Base-by-base conservation (phyloP, 2,888 invertebrate species). In the Drosophila affinis region DNA sequence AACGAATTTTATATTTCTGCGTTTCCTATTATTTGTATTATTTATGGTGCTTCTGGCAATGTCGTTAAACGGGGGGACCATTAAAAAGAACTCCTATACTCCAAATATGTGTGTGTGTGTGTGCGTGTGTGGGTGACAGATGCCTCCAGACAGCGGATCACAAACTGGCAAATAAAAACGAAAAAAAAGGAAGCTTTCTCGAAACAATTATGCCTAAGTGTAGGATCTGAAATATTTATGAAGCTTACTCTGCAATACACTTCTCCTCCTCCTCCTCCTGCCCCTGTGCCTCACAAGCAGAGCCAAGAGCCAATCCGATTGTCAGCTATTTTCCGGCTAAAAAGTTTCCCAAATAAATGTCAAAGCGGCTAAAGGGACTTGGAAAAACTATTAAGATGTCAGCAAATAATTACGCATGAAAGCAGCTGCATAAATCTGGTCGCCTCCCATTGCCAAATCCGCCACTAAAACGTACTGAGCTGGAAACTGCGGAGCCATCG, bases 371-470 rank as follows among this genome's bases (percentile, higher is more conserved):
- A 59, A 70, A 52, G 58, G 24, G 72, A 63, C 62, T 72, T 73
- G 75, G 67, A 56, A 76, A 84, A 87, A 86, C 87, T 86, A 85
- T 86, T 83, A 79, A 83, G 75, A 78, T 75, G 85, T 86, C 85
- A 87, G 81, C 85, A 86, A 87, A 86, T 87, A 87, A 86, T 85
- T 86, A 87, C 74, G 78, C 78, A 76, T 82, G 64, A 70, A 51
- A 70, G 75, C 67, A 74, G 69, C 55, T 78, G 78, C 74, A 87
- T 85, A 84, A 82, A 87, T 87, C 84, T 78, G 76, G 68, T 70
- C 65, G 72, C 68, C 54, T 72, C 76, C 76, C 75, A 78, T 75
- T 75, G 79, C 79, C 75, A 86, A 86, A 85, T 86, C 87, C 84
- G 56, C 70, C 76, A 81, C 75, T 79, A 84, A 84, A 82, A 72